Evolutionary conservation across 1,140 invertebrate species (phyloP), one percentile per base, ranked within the genome.

Genomic region (Brachionus koreanus): DNA sequence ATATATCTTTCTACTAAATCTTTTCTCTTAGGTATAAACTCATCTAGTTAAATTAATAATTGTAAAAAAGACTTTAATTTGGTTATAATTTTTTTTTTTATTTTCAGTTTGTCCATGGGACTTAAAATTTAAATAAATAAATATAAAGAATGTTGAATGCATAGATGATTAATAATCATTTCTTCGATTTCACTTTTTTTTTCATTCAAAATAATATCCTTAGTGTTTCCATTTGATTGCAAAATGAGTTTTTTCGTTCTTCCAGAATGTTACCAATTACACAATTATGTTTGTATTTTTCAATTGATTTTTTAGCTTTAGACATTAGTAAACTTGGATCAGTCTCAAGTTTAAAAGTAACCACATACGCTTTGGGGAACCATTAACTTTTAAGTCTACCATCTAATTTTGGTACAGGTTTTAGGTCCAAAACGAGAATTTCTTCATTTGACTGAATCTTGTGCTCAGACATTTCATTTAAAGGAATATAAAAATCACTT

Each of bases 261-360:
- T 96, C 93, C 61, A 98, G 89, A 81, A 96, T 90, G 87, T 98
- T 98, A 6, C 93, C 96, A 85, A 98, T 93, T 13, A 98, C 96
- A 86, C 95, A 94, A 89, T 94, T 94, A 87, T 99, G 97, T 84
- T 94, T 93, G 88, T 98, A 99, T 86, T 94, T 96, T 65, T 92
- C 91, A 13, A 99, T 89, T 16, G 97, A 95, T 82, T 91, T 91
- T 87, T 92, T 92, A 5, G 95, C 93, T 90, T 98, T 98, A 2
- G 90, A 88, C 82, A 97, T 92, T 63, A 99, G 89, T 83, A 98
- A 89, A 84, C 89, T 92, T 86, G 93, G 92, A 88, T 99, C 94
- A 3, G 97, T 99, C 91, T 99, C 97, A 83, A 99, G 89, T 91
- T 99, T 99, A 88, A 99, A 99, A 3, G 97, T 98, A 5, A 98